Base-by-base conservation (phyloP, 2,888 invertebrate species). In the Tineola bisselliella region DNA sequence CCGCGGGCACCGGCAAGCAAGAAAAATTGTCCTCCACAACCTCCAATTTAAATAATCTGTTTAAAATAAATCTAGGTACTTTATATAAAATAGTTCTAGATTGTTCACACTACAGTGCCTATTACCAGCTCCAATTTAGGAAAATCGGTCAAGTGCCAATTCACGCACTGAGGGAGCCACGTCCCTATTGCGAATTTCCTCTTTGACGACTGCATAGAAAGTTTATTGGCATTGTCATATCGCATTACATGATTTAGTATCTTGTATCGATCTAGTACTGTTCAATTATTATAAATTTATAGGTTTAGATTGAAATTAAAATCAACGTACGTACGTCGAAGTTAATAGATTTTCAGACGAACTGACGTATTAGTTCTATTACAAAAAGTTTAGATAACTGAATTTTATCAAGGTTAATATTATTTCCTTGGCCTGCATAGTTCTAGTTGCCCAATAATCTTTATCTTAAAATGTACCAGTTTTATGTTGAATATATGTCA, bases 341-440 rank as follows among this genome's bases (percentile, higher is more conserved):
- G 25, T 2, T 25, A 6, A 2, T 25, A 25, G 2, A 25, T 25
- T 25, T 25, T 25, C 25, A 4, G 25, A 25, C n/a, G n/a, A n/a
- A 31, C 5, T 31, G 31, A 31, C 31, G 31, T 31, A 38, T 38
- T 38, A 38, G 10, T 38, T 10, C 38, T 38, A 38, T 38, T 38
- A 38, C 38, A 38, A 38, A 38, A 38, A 38, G 38, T 38, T 38
- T 38, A 3, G 38, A 38, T 38, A 38, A 38, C 6, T 38, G 3
- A 54, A 5, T 54, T 54, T 54, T 54, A 75, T 77, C 78, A 79
- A 80, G 76, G 79, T 74, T 77, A 70, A 63, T 59, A 63, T 64
- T 64, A 63, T 70, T 75, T 71, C 77, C 77, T 79, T 81, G 80
- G 79, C 77, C 77, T 56, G 48, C 17, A 33, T 61, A 63, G 66